Evolutionary conservation across 1,140 invertebrate species (phyloP).

Genomic region (Microplitis demolitor): DNA sequence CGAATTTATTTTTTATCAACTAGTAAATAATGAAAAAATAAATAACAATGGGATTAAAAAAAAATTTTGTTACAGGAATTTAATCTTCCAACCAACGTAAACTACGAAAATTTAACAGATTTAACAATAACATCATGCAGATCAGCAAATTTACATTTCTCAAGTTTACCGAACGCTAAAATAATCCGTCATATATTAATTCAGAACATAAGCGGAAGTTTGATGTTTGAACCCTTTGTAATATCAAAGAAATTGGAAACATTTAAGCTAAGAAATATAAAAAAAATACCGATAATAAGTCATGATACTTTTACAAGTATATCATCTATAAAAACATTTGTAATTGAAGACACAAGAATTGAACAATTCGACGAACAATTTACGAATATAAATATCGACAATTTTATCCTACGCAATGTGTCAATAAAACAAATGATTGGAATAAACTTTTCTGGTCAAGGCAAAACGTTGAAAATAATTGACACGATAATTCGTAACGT

Average conservation of each 20-base stretch:
- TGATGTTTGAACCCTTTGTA: constrained; percentile 35
- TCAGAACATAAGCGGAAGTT: constrained; percentile 39
- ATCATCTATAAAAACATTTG: constrained; percentile 32
- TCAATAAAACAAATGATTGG: constrained; percentile 33
- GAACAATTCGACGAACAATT: constrained; percentile 41
- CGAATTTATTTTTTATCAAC: too few species aligned
- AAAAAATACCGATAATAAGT: constrained; percentile 37
- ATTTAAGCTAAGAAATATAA: constrained; percentile 37
- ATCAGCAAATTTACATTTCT: constrained; percentile 33
- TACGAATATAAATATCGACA: constrained; percentile 20
- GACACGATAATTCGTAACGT: constrained; percentile 36
- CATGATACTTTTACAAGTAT: constrained; percentile 34
- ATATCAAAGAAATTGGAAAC: constrained; percentile 30
- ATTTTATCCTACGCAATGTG: constrained; percentile 42
- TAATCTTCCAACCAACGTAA: constrained; percentile 30
- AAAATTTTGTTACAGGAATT: constrained; percentile 38
- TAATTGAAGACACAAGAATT: constrained; percentile 38
- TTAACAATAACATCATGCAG: constrained; percentile 37
- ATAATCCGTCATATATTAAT: constrained; percentile 37
- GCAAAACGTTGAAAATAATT: constrained; percentile 30
- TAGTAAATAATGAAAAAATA: too few species aligned
- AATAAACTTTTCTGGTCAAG: constrained; percentile 37
- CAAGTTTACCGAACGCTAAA: constrained; percentile 31
- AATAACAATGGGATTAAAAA: too few species aligned
- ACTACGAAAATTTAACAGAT: constrained; percentile 40